Evolutionary conservation across 2,888 invertebrate species (phyloP).

Genomic region (Escarpia spicata): DNA sequence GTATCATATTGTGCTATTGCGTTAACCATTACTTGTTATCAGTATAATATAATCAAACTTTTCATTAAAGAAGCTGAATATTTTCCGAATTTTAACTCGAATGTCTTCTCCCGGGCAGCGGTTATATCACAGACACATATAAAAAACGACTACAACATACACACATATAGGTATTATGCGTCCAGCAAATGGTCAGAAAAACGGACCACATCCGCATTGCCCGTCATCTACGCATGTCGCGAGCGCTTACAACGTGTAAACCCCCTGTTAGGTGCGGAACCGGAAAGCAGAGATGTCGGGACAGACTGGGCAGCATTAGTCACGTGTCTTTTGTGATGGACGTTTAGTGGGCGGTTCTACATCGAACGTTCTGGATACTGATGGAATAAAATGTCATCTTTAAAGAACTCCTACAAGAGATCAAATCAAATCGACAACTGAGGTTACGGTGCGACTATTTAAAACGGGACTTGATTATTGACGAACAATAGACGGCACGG

Average conservation of each 20-base stretch:
- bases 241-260: neutral
- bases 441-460: neutral
- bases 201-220: neutral
- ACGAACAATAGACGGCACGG: neutral
- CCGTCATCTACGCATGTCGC: neutral
- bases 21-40: too few relatives aligned
- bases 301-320: too few relatives aligned
- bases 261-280: neutral
- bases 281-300: neutral
- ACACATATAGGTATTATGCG: neutral
- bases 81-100: slow-evolving; percentile 17
- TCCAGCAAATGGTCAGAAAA: neutral
- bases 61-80: neutral
- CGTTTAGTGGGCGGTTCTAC: neutral
- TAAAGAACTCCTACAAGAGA: neutral
- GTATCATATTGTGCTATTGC: too few relatives aligned
- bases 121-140: slow-evolving; percentile 3
- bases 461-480: neutral
- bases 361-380: neutral
- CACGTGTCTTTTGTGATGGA: too few relatives aligned
- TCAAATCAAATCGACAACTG: neutral
- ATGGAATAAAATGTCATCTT: neutral
- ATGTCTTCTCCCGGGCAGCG: neutral
- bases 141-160: slow-evolving; percentile 1
- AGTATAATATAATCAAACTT: neutral